A percentile compares a stretch with the other conserved stretches of the same genome.
Evolutionary conservation across 2,888 invertebrate species (phyloP).

Genomic region (Lithophane socia): DNA sequence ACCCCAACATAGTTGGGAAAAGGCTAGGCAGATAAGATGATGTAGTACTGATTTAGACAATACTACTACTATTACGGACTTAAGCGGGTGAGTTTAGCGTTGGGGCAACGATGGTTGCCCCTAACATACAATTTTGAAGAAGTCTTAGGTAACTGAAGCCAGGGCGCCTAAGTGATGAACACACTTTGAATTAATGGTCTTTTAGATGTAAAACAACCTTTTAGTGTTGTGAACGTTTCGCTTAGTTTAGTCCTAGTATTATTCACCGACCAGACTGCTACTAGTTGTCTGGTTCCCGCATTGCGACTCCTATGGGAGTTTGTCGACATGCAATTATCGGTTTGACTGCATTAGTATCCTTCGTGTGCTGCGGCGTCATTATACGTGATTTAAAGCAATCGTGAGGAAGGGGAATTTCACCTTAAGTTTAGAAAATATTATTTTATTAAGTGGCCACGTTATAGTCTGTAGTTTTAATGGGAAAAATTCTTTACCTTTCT

Average conservation of each 20-base stretch:
- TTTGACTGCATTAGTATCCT: slow-evolving; percentile 52
- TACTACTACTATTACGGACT: no score
- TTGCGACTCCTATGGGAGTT: slow-evolving; percentile 60
- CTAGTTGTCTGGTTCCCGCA: slow-evolving; percentile 49
- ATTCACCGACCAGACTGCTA: slow-evolving; percentile 33
- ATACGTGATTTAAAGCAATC: slow-evolving; percentile 22
- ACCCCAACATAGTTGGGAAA: no score
- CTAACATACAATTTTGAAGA: no score
- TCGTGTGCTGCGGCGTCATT: slow-evolving; percentile 36
- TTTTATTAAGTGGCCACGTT: background rate
- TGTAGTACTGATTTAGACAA: no score
- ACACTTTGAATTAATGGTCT: background rate
- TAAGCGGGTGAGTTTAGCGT: no score
- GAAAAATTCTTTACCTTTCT: background rate
- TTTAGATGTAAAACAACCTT: background rate
- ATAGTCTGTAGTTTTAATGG: background rate
- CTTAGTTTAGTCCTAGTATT: slow-evolving; percentile 19
- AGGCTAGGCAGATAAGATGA: no score
- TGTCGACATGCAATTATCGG: slow-evolving; percentile 65
- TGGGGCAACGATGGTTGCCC: no score
- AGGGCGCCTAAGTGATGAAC: no score
- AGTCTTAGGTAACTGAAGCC: no score
- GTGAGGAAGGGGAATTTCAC: slow-evolving; percentile 2
- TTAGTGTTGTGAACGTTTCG: background rate
- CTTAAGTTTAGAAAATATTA: background rate